Evolutionary conservation across 92 coral and sea anemone species (phyloP), one percentile per base, ranked within the genome.

Genomic region (Actinostola sp.): DNA sequence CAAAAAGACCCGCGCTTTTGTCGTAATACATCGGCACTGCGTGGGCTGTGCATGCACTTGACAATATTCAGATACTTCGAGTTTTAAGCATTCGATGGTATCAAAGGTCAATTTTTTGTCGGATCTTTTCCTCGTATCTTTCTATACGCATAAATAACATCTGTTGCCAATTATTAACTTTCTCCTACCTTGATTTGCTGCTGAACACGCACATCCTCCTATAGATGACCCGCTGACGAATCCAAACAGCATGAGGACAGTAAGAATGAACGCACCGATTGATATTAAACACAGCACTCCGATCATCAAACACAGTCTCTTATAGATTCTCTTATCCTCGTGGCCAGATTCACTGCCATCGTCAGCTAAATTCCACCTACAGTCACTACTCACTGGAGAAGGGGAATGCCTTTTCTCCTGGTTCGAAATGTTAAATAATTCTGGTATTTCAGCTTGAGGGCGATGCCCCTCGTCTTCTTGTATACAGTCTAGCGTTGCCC

Each of bases 301-400:
- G 19, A 51, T 68, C 50, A 51, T 46, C 24, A 49, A 7, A 29
- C 74, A 68, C 12, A 68, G 41, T 32, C 29, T 68, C 57, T 49
- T 68, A 35, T 68, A n/a, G 31, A 51, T 20, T 12, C 2, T 2
- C 21, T 7, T 16, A 17, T 66, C 28, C 2, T 48, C 43, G 20
- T 34, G 46, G 49, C 21, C 13, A 1, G n/a, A 11, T 2, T 32
- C 58, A 25, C 61, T 68, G 20, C 21, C 57, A 62, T 57, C 63
- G 74, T 68, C 74, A 2, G 25, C 29, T 35, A 51, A 15, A 36
- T 39, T 56, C 74, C 74, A 68, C 30, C 74, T 50, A 68, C 35
- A 51, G 11, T 68, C 74, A 7, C 74, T 68, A 23, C 74, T 68
- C 34, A 48, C 74, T 19, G 74, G 61, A n/a, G 74, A 68, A 19